Base-by-base conservation (phyloP, 2,888 invertebrate species). In the Troglohyphantes excavatus region DNA sequence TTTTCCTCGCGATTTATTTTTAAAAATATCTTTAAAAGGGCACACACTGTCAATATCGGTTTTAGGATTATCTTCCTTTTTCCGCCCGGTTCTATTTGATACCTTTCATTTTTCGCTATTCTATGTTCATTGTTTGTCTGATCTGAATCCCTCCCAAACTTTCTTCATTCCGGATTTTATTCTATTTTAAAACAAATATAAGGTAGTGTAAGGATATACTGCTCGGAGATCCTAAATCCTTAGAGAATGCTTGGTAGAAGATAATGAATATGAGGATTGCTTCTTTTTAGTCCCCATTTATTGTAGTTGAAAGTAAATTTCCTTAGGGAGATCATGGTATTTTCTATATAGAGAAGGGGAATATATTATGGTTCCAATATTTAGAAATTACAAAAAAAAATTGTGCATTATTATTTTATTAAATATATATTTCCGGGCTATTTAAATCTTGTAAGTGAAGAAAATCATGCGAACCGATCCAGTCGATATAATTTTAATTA, bases 91-190 rank as follows among this genome's bases (percentile, higher is more conserved):
- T 39, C 2, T 39, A 13, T 39, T 39, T 7, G 39, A 53, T 53
- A n/a, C n/a, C 13, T 65, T 65, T 23, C 13, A 65, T 65, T 68
- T 29, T 19, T 53, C 59, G 63, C 65, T 78, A 61, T 65, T 53
- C 53, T 53, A 43, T 65, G 61, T 65, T 78, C 78, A 39, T 78
- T 78, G 78, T 78, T 78, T 65, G 63, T 43, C 65, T 65, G 63
- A 33, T 59, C 63, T 21, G 59, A 65, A 65, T 78, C 65, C 65
- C 29, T 33, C 19, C 21, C 33, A 78, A 78, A 78, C 39, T 43
- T 26, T 63, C 43, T 78, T 19, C 23, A 21, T 39, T 33, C 23
- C 21, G n/a, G 5, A 29, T 29, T 9, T 29, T 17, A 17, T 39
- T 70, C 19, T 70, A 6, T 70, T 70, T 70, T 33, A 21, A 33